Base-by-base conservation (phyloP, 2,888 invertebrate genomes). In the Drosophila suboccidentalis region DNA sequence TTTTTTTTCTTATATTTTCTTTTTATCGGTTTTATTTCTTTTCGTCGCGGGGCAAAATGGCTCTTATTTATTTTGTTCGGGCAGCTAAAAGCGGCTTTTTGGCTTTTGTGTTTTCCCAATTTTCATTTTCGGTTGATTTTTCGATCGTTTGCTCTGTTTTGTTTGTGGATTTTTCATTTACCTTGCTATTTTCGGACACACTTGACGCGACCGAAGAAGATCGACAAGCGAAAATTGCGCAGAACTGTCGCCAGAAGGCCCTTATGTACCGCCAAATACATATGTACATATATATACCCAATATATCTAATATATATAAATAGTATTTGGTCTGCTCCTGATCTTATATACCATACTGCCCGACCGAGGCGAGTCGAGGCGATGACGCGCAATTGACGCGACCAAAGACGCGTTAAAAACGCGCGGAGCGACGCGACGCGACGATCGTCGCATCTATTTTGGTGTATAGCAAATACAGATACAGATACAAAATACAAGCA, bases 331-430 rank as follows among this genome's bases (percentile, higher is more conserved):
- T 62, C 66, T 59, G 64, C 62, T 62, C 53, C 65, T 57, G 63
- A 70, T 77, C 57, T 67, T 69, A 79, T 81, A 55, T 80, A 72
- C 47, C 47, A 61, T 80, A 69, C 47, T 43, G 38, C 26, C 29
- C 53, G 57, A 49, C 46, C 26, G 26, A 26, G 5, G 5, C 26
- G 26, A 19, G 19, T 19, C 63, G 62, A 66, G 74, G 76, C 80
- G 90, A 87, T 90, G 87, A 90, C 84, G 90, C 87, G 83, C 89
- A 89, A 90, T 90, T 90, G 87, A 90, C 76, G 90, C 87, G 80
- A 64, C 74, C 77, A 88, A 88, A 86, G 88, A 86, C 82, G 86
- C 86, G 86, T 86, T 86, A 84, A 86, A 88, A 88, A 71, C 79
- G 72, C 78, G 76, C 63, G 50, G 72, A 75, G 76, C 63, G 50